Evolutionary conservation across 2,888 invertebrate genomes (phyloP), one percentile per base, ranked within the genome.

Genomic region (Smittia aterrima): DNA sequence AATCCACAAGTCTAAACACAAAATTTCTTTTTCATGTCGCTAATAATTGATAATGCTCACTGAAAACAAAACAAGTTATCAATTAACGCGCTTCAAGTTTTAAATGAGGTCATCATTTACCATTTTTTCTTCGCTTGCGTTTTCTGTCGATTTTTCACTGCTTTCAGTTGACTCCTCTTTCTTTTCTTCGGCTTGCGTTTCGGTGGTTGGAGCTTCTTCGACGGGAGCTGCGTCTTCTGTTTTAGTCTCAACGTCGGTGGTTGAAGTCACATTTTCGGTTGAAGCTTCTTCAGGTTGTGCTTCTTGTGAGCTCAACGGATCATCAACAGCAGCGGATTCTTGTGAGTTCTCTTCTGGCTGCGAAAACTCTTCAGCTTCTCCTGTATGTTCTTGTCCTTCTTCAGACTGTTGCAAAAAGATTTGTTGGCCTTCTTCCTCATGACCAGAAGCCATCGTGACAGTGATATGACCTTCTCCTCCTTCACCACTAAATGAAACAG

Each of bases 391-490:
- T 47, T 74, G 62, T 7, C 58, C 24, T 4, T 25, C 4, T 74
- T 74, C 66, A 13, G 38, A 27, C 2, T 40, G 64, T 53, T 74
- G 74, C 18, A 74, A 25, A 6, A 66, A 40, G 40, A 47, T 47
- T 32, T 64, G 74, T 20, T 74, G 66, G 18, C 72, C 84, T 84
- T 18, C 78, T 24, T 67, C 70, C 16, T 64, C 70, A n/a, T 81
- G 81, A 75, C 81, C 81, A 18, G 58, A 58, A 75, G 82, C 81
- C 64, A 81, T 82, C 20, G 72, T 72, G 7, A 72, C 58, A 13
- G 72, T 72, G 11, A 72, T 72, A 75, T 82, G 82, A 72, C 82
- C 83, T 76, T 82, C 82, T 75, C 80, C 80, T 2, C 82, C 81
- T 75, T 81, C 82, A 7, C 74, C 67, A 1, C 74, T 71, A 71